Evolutionary conservation across 2,797 vertebrate genomes (phyloP).

Genomic region (Platyrinchus mystaceus): DNA sequence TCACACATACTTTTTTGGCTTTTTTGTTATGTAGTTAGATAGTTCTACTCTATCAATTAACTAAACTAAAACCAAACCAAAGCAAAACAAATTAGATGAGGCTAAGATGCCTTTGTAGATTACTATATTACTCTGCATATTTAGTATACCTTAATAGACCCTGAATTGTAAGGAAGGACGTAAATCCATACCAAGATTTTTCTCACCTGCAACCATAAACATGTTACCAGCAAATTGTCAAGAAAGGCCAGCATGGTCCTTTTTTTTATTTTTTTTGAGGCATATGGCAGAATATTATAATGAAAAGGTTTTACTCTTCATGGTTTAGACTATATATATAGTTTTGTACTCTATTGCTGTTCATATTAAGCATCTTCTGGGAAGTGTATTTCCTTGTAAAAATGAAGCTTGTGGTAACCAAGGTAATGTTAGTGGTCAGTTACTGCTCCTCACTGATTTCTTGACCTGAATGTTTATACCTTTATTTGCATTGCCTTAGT

Average conservation of each 20-base stretch:
- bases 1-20: not conserved
- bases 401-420: not conserved
- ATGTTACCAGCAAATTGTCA: not conserved
- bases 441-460: not conserved
- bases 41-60: not conserved
- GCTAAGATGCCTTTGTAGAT: not conserved
- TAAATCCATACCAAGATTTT: not conserved
- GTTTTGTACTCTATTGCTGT: not conserved
- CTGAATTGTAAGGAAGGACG: not conserved
- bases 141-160: not conserved
- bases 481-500: not conserved
- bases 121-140: not conserved
- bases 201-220: fast-evolving
- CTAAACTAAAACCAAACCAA: not conserved
- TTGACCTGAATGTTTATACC: not conserved
- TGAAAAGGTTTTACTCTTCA: not conserved
- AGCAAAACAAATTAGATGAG: not conserved
- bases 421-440: not conserved
- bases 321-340: not conserved
- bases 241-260: not conserved
- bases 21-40: not conserved
- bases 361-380: not conserved
- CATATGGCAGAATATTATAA: not conserved
- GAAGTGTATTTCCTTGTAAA: not conserved
- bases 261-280: not conserved